These are phyloP conservation scores for Pseudorhombus dupliciocellatus DNA, from an alignment of 2,113 vertebrate genomes.

Conservation along the genomic window DNA sequence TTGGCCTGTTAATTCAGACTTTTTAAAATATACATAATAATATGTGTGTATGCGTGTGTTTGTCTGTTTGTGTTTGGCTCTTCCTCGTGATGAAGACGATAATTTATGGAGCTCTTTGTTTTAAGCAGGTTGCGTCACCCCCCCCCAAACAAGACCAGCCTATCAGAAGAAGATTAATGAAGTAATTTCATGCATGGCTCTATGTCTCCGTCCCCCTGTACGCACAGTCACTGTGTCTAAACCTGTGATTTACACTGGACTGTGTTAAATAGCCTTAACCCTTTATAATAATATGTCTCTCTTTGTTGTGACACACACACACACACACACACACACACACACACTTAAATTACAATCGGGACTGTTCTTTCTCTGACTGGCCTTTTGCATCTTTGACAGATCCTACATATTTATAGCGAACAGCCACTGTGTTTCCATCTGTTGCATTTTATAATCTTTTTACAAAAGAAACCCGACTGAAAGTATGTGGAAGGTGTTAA, in stretches of 20 bases:
- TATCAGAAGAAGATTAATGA: constrained; percentile 86
- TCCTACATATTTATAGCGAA: neutral
- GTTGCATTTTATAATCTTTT: constrained; percentile 39
- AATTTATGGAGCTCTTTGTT: constrained; percentile 80
- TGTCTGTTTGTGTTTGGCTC: constrained; percentile 66
- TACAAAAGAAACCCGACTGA: neutral
- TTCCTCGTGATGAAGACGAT: constrained; percentile 71
- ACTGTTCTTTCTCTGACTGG: constrained; percentile 1
- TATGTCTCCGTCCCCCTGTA: constrained; percentile 73
- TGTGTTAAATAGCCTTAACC: constrained; percentile 78
- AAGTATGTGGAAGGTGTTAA: constrained; percentile 30
- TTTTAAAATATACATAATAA: constrained; percentile 20
- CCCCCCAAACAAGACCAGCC: constrained; percentile 79
- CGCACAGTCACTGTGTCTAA: constrained; percentile 78
- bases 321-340: constrained; percentile 13
- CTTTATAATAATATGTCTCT: constrained; percentile 79
- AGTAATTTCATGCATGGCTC: constrained; percentile 87
- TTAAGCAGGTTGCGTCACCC: constrained; percentile 75
- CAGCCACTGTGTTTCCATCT: too few relatives aligned
- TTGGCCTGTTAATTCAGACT: constrained; percentile 39
- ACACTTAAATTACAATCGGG: constrained; percentile 19
- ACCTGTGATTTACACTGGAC: constrained; percentile 80
- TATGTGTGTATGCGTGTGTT: constrained; percentile 4
- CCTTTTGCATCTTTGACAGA: neutral
- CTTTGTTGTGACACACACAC: constrained; percentile 51